Base-by-base conservation (phyloP, 2,888 invertebrate species). In the Prenolepis imparis region DNA sequence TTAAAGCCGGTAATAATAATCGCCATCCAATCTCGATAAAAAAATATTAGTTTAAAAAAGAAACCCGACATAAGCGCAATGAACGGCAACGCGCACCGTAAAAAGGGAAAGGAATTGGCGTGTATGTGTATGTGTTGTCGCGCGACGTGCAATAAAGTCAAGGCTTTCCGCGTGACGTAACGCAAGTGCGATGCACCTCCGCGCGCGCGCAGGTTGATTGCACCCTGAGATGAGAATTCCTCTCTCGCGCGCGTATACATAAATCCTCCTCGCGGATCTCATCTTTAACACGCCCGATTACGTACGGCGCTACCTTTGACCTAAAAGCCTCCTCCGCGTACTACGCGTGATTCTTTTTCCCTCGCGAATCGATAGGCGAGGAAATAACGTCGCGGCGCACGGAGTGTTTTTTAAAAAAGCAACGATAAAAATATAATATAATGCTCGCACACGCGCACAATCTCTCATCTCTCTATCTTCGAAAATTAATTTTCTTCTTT, bases 151-250 rank as follows among this genome's bases (percentile, higher is more conserved):
- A 92, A 93, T 93, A 93, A 92, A 92, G 92, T 92, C 92, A 93
- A 93, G 93, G 93, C 92, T 92, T 91, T 91, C 90, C 87, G 66
- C 52, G 28, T 89, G 87, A 88, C 91, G 89, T 91, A 90, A 90
- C 57, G 3, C 28, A 28, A 87, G 86, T 84, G 87, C 89, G 91
- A 91, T 89, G 91, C 90, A 86, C 90, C 85, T 80, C 55, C 48
- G 63, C 28, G n/a, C n/a, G 28, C 81, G 84, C 84, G 85, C 70
- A 89, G 89, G 90, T 91, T 91, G 87, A 91, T 89, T 90, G 90
- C 88, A 91, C 88, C 82, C 89, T 67, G 80, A 74, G 28, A 28
- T n/a, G 28, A 28, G 73, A 78, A 80, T 59, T 80, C 21, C 32
- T 41, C 18, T 18, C 9, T 11, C 12, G 32, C 32, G 36, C 21